Evolutionary conservation across 2,888 invertebrate genomes (phyloP).

Genomic region (Harpagoxenus sublaevis): DNA sequence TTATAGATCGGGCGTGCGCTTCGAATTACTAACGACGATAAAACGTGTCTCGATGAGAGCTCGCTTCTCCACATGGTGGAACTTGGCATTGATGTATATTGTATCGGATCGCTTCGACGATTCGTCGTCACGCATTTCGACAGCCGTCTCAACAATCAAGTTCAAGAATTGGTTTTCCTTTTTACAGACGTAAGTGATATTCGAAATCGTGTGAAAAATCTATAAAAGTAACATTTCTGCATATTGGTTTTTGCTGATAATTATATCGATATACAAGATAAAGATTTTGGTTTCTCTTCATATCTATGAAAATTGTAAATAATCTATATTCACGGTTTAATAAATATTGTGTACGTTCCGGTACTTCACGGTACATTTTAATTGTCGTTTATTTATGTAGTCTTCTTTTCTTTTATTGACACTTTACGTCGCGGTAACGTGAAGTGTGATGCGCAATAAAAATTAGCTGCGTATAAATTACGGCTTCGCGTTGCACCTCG

Average conservation of each 20-base stretch:
- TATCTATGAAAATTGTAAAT: not conserved
- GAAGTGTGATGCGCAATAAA: slow-evolving; percentile 3
- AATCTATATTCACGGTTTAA: slow-evolving; percentile 2
- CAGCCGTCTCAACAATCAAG: not conserved
- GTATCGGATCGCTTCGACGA: slow-evolving; percentile 2
- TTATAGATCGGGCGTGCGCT: slow-evolving; percentile 15
- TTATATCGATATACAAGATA: not conserved
- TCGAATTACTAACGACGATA: slow-evolving; percentile 30
- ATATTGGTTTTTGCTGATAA: not conserved
- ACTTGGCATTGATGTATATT: slow-evolving; percentile 7
- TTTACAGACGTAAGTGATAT: not conserved
- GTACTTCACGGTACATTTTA: not conserved
- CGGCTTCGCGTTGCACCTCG: not conserved
- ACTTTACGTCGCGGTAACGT: not conserved
- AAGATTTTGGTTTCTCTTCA: not conserved
- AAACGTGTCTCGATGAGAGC: slow-evolving; percentile 36
- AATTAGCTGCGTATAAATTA: slow-evolving; percentile 21
- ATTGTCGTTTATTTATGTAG: not conserved
- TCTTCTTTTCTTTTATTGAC: not conserved
- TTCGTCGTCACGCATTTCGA: not conserved
- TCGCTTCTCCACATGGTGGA: not conserved
- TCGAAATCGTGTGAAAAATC: not conserved
- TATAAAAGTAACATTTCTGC: not conserved
- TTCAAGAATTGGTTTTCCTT: slow-evolving; percentile 16
- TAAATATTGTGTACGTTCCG: not conserved